These are phyloP conservation scores for Lasiurus cinereus DNA, from an alignment of 2,113 vertebrate species.

Conservation along the genomic window DNA sequence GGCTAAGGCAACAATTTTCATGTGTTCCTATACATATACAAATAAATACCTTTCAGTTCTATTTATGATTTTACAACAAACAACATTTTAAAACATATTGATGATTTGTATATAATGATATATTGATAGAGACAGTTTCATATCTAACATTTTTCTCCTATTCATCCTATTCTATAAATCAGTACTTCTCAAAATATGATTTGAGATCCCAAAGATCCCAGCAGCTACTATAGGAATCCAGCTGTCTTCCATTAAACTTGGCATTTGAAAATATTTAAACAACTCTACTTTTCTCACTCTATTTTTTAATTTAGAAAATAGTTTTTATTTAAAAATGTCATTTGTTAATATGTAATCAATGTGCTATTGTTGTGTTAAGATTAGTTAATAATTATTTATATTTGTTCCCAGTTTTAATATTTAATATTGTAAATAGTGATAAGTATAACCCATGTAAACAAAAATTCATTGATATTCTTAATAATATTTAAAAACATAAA, in stretches of 20 bases:
- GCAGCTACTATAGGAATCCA: background rate
- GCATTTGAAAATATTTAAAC: background rate
- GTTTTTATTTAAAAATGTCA: background rate
- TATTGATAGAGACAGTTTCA: background rate
- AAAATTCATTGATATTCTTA: constrained; percentile 32
- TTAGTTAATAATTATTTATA: background rate
- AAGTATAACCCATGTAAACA: background rate
- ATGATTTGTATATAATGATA: background rate
- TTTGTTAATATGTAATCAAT: background rate
- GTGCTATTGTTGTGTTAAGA: constrained; percentile 17
- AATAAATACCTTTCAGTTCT: background rate
- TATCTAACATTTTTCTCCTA: background rate
- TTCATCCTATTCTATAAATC: background rate
- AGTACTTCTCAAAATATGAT: background rate
- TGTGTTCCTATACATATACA: background rate
- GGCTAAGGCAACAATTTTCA: background rate
- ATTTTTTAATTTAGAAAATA: constrained; percentile 21
- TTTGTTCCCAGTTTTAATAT: constrained; percentile 15
- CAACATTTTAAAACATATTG: constrained; percentile 12
- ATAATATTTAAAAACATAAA: constrained; percentile 14
- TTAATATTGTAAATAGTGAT: background rate
- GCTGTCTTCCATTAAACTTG: background rate
- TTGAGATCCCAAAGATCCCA: background rate
- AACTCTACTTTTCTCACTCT: background rate
- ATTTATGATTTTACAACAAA: background rate